These are phyloP conservation scores for Arnoldichthys spilopterus DNA, from an alignment of 2,797 vertebrate species.

Conservation along the genomic window DNA sequence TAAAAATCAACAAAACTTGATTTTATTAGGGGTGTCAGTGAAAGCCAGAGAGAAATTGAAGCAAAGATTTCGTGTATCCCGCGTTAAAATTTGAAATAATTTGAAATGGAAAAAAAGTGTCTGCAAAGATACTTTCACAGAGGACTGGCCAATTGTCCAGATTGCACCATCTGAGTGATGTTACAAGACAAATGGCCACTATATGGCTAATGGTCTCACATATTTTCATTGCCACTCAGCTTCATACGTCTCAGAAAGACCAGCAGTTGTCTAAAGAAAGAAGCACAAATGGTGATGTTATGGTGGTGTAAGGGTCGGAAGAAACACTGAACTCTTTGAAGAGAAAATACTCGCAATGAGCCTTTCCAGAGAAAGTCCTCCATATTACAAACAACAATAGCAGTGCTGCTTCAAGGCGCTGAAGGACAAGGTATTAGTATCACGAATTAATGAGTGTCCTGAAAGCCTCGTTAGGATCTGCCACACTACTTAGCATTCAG, in stretches of 20 bases:
- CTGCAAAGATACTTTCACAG: too few species aligned
- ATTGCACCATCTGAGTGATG: background rate
- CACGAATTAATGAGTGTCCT: conserved; percentile 44
- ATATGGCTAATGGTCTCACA: background rate
- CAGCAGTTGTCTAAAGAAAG: conserved; percentile 7
- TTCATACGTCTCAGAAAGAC: background rate
- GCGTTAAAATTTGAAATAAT: too few species aligned
- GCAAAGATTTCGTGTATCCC: too few species aligned
- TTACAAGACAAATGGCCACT: background rate
- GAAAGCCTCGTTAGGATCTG: conserved; percentile 44
- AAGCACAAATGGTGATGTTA: conserved; percentile 21
- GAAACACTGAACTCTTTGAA: background rate
- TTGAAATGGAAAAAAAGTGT: too few species aligned
- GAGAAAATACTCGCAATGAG: background rate
- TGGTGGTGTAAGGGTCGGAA: conserved; percentile 9
- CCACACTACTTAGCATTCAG: conserved; percentile 48
- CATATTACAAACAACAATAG: conserved; percentile 13
- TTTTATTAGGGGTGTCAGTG: too few species aligned
- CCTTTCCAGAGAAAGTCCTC: conserved; percentile 1
- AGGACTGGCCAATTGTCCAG: too few species aligned
- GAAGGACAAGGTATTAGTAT: conserved; percentile 42
- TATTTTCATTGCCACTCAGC: conserved; percentile 20
- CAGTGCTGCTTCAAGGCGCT: conserved; percentile 17
- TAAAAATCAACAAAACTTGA: too few species aligned
- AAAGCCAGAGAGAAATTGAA: too few species aligned